Evolutionary conservation across 2,888 invertebrate genomes (phyloP), one percentile per base, ranked within the genome.

Genomic region (Drosophila barbarae): DNA sequence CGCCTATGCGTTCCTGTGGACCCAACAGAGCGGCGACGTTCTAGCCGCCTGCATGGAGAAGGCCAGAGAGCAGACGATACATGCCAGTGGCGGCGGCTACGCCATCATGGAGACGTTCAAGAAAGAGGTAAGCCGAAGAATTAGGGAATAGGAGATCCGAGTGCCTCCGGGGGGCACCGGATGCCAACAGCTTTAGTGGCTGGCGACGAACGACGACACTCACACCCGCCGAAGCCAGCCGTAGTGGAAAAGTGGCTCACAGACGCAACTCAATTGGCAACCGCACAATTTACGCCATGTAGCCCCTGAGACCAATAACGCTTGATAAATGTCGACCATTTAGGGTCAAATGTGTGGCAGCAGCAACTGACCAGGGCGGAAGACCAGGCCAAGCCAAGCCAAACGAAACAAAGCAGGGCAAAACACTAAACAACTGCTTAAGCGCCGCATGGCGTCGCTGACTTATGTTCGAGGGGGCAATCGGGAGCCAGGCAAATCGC

Each of bases 61-160:
- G 34, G 79, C 81, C 18, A 72, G 73, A 42, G 81, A 67, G 35
- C 82, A 71, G 50, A 60, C 73, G 51, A 59, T 67, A 52, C 77
- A 82, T 34, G 59, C 69, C 68, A 77, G 80, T 23, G 74, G 73
- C 51, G 75, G 78, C 7, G 85, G 87, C 59, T 88, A 85, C 71
- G 77, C 76, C 74, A 81, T 88, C 56, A 78, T 88, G 84, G 88
- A 88, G 72, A 77, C 79, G 52, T 87, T 88, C 32, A 88, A 88
- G 74, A 87, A 83, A 71, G 87, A 88, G 85, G 88, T 88, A 68
- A 85, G 73, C 52, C 34, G 32, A 21, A 18, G 44, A 32, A 32
- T 46, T 23, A 38, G 15, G 54, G 41, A 51, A 46, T 30, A 46
- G 34, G 26, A 35, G 10, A 36, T 15, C 15, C 21, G 52, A 34